phyloP scores from a whole-genome alignment of 2,113 vertebrate genomes.

The Pleuronectes platessa region DNA sequence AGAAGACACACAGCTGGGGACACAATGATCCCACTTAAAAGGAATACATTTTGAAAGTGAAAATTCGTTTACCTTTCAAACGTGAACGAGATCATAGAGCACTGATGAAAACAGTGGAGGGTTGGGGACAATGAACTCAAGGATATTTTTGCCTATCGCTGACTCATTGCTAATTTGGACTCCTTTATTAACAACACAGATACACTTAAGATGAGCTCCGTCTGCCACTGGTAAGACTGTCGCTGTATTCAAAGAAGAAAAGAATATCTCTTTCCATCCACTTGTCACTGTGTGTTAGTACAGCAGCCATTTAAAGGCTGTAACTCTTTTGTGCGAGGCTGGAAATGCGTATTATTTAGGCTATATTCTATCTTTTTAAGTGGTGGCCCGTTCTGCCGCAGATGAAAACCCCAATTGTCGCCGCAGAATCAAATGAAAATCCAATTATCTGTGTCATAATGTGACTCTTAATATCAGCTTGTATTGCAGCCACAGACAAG shows the following conservation, averaged over 20 bases:
- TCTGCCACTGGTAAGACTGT: neutral
- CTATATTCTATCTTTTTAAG: slow-evolving; percentile 44
- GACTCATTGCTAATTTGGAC: slow-evolving; percentile 17
- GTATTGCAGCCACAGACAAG: slow-evolving; percentile 23
- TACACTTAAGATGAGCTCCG: neutral
- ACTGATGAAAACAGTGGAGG: slow-evolving; percentile 5
- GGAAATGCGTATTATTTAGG: slow-evolving; percentile 32
- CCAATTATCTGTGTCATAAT: slow-evolving; percentile 54
- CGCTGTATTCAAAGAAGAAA: neutral
- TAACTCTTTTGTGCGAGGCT: slow-evolving; percentile 2
- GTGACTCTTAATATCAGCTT: slow-evolving; percentile 28
- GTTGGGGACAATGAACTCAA: slow-evolving; percentile 2
- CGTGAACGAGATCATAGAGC: slow-evolving; percentile 13
- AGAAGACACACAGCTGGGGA: slow-evolving; percentile 20
- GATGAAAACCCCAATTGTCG: slow-evolving; percentile 39
- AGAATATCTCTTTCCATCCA: slow-evolving; percentile 6
- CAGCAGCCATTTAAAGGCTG: slow-evolving; percentile 8
- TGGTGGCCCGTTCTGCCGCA: slow-evolving; percentile 27
- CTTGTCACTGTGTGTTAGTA: neutral
- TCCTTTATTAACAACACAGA: neutral
- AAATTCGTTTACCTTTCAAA: slow-evolving; percentile 20
- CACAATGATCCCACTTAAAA: slow-evolving; percentile 30
- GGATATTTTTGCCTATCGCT: neutral
- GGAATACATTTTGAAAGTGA: slow-evolving; percentile 27
- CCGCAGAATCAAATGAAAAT: slow-evolving; percentile 53